Evolutionary conservation across 2,797 vertebrate genomes (phyloP), one percentile per base, ranked within the genome.

Genomic region (Sus cebifrons): DNA sequence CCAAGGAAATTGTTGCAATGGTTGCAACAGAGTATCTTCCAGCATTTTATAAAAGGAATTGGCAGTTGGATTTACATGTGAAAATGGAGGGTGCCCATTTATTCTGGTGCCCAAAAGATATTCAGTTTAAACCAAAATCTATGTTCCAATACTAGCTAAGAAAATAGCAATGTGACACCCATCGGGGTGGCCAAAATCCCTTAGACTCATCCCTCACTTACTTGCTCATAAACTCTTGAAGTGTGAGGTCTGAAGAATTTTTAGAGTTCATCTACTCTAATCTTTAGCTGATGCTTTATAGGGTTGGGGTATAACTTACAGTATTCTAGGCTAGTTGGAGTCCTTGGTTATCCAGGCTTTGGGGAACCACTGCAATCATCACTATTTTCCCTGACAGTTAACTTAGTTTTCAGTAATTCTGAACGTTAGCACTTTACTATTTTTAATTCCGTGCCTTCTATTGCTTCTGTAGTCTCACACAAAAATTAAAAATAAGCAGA

Each of bases 1-100:
- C 82, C 16, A 91, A 25, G 32, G 32, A 91, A 95, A 91, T n/a
- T 75, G 23, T 56, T 75, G 52, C 2, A 77, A 15, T 81, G 84
- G 29, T 71, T 86, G 56, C 12, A 77, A 89, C 44, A 56, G 95
- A 95, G 77, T 75, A n/a, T 71, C 60, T 49, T 52, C 11, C 9
- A 89, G 62, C 20, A 67, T 79, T 96, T 84, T 68, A 90, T 58
- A 23, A 25, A 91, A 94, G 74, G n/a, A 92, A 92, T 1, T 60
- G 36, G 44, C 18, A 36, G 15, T 54, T 77, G 64, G 44, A 78
- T 83, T 91, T 77, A 88, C 16, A 86, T 21, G 14, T 68, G 70
- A 87, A 77, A 92, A 62, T 13, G 20, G 6, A 93, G 18, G 32
- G 40, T 36, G 36, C 36, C 36, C 36, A 36, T 36, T 36, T 36